phyloP scores from a whole-genome alignment of 37 sponge, comb jelly and placozoan species.

The Tethya wilhelma region DNA sequence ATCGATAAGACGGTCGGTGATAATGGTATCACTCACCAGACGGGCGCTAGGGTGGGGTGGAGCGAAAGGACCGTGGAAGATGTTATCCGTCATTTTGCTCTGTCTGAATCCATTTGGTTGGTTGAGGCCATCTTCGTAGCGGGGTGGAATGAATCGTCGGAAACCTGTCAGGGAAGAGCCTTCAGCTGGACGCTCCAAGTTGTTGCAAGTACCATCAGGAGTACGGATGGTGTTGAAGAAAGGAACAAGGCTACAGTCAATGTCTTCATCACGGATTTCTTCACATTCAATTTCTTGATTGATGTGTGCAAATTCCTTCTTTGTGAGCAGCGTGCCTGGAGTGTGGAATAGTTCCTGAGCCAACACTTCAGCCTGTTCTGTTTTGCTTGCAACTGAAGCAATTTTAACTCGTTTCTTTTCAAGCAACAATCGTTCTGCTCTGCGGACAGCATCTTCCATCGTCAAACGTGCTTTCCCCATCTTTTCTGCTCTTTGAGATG shows the following conservation, averaged over 20 bases:
- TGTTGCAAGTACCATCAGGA: slow-evolving; percentile 93
- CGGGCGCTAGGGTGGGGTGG: slow-evolving; percentile 84
- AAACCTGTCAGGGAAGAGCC: slow-evolving; percentile 76
- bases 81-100: not conserved
- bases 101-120: slow-evolving; percentile 66
- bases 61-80: slow-evolving; percentile 43
- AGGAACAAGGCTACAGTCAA: not conserved
- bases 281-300: slow-evolving; percentile 1
- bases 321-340: slow-evolving; percentile 52
- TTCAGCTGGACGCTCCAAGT: slow-evolving; percentile 58
- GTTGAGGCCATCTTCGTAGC: slow-evolving; percentile 79
- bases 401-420: not conserved
- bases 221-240: slow-evolving; percentile 33
- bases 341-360: slow-evolving; percentile 53
- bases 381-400: not conserved
- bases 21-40: slow-evolving; percentile 48
- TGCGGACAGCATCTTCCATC: slow-evolving; percentile 18
- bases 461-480: slow-evolving; percentile 26
- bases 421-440: slow-evolving; percentile 45
- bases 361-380: slow-evolving; percentile 42
- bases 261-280: too few species aligned
- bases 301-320: slow-evolving; percentile 41
- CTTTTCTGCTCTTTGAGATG: slow-evolving; percentile 14
- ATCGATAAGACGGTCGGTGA: slow-evolving; percentile 6
- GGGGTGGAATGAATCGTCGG: slow-evolving; percentile 68